Evolutionary conservation across 2,888 invertebrate species (phyloP), one percentile per base, ranked within the genome.

Genomic region (Liposcelis brunnea): DNA sequence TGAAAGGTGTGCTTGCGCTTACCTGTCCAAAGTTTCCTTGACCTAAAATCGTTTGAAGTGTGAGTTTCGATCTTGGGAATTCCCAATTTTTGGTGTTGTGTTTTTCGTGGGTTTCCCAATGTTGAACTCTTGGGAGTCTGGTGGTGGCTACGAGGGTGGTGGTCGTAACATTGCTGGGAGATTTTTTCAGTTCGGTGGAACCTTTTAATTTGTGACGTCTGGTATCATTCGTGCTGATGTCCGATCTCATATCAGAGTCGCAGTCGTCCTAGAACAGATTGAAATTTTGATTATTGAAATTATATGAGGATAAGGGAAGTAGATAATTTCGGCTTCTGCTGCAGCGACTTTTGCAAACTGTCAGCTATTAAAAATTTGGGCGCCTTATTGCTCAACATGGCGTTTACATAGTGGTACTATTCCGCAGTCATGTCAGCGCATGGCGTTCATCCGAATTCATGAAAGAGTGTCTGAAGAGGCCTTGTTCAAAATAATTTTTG

Each of bases 1-100:
- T 14, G 26, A 8, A 12, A 14, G 18, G 26, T 31, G 14, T 32
- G 15, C 8, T 12, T 15, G 43, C 2, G 18, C 56, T 58, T 56
- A 77, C 78, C 71, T 78, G 81, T 18, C 86, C 86, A 59, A 86
- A 86, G 61, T 85, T 83, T 31, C 86, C 85, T 63, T 86, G 82
- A 6, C 85, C 86, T 19, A 86, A 64, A 44, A 84, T 69, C 15
- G 83, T 83, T 56, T 83, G 80, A 46, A 86, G 65, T 35, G 81
- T 70, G 40, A 86, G 67, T 55, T 83, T 80, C 50, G 75, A 76
- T 51, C 85, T 69, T 1, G 84, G 80, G 57, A 85, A 84, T 59
- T 85, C 84, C 73, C 79, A 79, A 55, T 72, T 70, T 42, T 70
- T 49, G 15, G 48, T 35, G 15, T 10, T 35, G 15, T 35, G 10